Evolutionary conservation across 2,888 invertebrate species (phyloP).

Genomic region (Lasioglossum morio): DNA sequence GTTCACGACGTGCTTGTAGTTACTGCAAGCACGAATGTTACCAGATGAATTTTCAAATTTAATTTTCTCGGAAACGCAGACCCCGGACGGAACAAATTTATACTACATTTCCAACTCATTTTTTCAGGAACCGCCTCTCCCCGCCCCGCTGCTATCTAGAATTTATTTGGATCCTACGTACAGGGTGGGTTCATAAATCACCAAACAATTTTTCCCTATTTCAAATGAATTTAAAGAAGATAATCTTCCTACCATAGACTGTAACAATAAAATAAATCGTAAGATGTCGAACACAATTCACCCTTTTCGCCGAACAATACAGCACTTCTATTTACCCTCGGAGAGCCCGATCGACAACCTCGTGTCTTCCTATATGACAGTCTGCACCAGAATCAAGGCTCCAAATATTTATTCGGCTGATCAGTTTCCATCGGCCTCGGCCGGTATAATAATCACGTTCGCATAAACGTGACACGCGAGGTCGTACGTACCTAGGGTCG

Average conservation of each 20-base stretch:
- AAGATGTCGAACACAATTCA: too few species aligned
- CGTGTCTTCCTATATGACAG: background rate
- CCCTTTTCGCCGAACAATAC: background rate
- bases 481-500: background rate
- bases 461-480: conserved; percentile 21
- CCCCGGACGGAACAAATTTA: background rate
- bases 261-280: background rate
- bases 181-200: background rate
- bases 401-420: conserved; percentile 26
- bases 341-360: background rate
- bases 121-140: background rate
- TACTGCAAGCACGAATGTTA: conserved; percentile 2
- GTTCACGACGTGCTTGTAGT: background rate
- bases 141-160: background rate
- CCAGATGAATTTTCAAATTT: conserved; percentile 15
- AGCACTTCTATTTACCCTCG: background rate
- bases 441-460: conserved; percentile 5
- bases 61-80: background rate
- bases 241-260: too few species aligned
- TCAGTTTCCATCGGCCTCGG: background rate
- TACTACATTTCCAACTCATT: background rate
- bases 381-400: background rate
- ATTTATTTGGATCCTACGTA: background rate
- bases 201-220: background rate
- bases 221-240: too few species aligned